Evolutionary conservation across 2,888 invertebrate genomes (phyloP).

Genomic region (Lycophotia porphyrea): DNA sequence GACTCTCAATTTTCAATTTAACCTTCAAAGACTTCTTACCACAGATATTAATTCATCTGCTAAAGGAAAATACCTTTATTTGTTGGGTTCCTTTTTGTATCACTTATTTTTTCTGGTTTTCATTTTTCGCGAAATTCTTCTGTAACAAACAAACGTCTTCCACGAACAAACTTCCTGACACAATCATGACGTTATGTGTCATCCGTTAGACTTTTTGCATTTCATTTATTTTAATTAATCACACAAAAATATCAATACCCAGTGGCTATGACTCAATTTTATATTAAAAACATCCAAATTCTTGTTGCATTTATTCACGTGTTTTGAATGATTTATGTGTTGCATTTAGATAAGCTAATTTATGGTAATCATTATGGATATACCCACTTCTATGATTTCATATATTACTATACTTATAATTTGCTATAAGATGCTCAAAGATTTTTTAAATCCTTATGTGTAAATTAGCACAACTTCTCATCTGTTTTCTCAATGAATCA

Average conservation of each 20-base stretch:
- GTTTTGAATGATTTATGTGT: slow-evolving; percentile 39
- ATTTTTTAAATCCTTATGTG: slow-evolving; percentile 8
- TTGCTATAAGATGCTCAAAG: background rate
- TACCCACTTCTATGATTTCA: slow-evolving; percentile 1
- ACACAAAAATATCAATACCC: slow-evolving; percentile 50
- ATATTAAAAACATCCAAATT: slow-evolving; percentile 31
- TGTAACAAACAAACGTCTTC: background rate
- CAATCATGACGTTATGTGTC: background rate
- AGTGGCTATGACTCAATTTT: slow-evolving; percentile 54
- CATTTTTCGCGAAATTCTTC: background rate
- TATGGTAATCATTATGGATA: slow-evolving; percentile 28
- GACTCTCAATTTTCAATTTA: slow-evolving; percentile 73
- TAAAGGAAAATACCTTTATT: slow-evolving; percentile 22
- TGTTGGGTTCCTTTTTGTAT: background rate
- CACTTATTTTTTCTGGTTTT: background rate
- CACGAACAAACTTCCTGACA: background rate
- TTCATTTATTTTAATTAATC: slow-evolving; percentile 6
- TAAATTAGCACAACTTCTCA: background rate
- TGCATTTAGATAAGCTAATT: slow-evolving; percentile 20
- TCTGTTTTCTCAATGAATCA: background rate
- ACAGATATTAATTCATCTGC: slow-evolving; percentile 64
- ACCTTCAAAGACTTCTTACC: slow-evolving; percentile 68
- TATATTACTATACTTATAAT: slow-evolving; percentile 4
- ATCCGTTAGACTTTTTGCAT: background rate
- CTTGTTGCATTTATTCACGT: slow-evolving; percentile 33